A percentile compares a stretch with the other conserved stretches of the same genome.
Evolutionary conservation across 1,140 invertebrate genomes (phyloP).

Genomic region (Drosophila elegans): DNA sequence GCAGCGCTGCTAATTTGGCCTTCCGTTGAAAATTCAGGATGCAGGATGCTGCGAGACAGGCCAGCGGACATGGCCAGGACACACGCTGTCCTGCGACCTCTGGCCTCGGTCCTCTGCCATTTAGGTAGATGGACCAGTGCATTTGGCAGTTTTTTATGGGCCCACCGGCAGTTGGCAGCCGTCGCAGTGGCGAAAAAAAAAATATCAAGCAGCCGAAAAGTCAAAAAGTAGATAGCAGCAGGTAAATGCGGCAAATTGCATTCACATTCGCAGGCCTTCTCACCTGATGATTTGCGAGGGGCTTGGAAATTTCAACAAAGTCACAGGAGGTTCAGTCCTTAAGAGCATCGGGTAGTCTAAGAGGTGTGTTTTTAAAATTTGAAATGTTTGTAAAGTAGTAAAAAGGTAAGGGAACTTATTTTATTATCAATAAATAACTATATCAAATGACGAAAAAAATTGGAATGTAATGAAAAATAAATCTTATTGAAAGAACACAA

Average conservation of each 20-base stretch:
- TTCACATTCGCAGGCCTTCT: slow-evolving; percentile 6
- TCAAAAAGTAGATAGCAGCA: slow-evolving; percentile 46
- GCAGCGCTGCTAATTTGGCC: slow-evolving; percentile 72
- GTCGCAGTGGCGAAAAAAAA: slow-evolving; percentile 11
- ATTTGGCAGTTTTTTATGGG: slow-evolving; percentile 78
- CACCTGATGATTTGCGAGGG: slow-evolving; percentile 20
- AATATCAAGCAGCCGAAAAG: slow-evolving; percentile 32
- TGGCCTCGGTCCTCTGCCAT: slow-evolving; percentile 36
- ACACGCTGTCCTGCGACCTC: slow-evolving; percentile 25
- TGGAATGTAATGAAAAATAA: too few relatives aligned
- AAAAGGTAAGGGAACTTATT: too few relatives aligned
- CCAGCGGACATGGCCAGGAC: slow-evolving; percentile 30
- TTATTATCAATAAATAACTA: too few relatives aligned
- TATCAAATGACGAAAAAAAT: too few relatives aligned
- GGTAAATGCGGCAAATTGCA: slow-evolving; percentile 61
- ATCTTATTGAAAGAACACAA: too few relatives aligned
- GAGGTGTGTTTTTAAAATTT: neutral
- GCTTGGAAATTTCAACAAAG: slow-evolving; percentile 1
- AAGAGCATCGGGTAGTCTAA: neutral
- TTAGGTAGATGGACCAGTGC: slow-evolving; percentile 71
- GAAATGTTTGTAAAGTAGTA: neutral
- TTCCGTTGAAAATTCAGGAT: slow-evolving; percentile 72
- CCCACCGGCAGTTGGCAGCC: slow-evolving; percentile 49
- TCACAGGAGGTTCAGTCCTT: neutral
- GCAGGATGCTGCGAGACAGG: slow-evolving; percentile 64